Conservation (phyloP, 2,888 invertebrate genomes). For the Cryptocheilus praepositus region DNA sequence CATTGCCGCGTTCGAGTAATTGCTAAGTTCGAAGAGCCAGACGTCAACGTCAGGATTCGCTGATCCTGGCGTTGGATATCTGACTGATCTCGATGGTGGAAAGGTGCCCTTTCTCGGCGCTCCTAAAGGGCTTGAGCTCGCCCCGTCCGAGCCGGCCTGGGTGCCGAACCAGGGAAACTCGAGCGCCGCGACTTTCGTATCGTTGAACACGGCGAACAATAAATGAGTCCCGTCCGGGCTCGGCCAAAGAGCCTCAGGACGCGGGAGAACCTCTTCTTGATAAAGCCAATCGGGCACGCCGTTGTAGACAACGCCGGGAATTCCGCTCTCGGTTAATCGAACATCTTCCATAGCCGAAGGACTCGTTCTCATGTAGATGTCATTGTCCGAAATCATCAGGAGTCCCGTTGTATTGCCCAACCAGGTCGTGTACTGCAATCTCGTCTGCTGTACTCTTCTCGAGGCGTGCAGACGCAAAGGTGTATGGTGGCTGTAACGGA, state of each 20-base stretch:
- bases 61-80: conserved; percentile 93
- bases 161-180: conserved; percentile 88
- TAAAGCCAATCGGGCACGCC: conserved; percentile 98
- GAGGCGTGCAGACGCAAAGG: conserved; percentile 88
- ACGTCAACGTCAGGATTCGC: conserved; percentile 90
- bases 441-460: conserved; percentile 81
- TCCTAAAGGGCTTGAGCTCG: conserved; percentile 72
- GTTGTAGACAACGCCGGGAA: conserved; percentile 90
- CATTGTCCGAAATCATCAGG: conserved; percentile 89
- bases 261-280: conserved; percentile 94
- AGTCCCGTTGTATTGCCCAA: conserved; percentile 86
- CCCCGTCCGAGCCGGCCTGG: conserved; percentile 72
- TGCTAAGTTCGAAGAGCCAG: conserved; percentile 87
- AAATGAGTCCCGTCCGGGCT: conserved; percentile 86
- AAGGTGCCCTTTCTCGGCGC: conserved; percentile 80
- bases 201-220: conserved; percentile 91
- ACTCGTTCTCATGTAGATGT: conserved; percentile 88
- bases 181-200: conserved; percentile 76
- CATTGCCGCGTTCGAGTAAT: conserved; percentile 60
- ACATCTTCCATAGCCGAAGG: conserved; percentile 81
- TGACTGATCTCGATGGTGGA: conserved; percentile 86
- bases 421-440: conserved; percentile 91
- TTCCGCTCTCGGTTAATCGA: conserved; percentile 85
- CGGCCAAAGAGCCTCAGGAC: conserved; percentile 91
- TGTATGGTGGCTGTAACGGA: conserved; percentile 84